Base-by-base conservation (phyloP, 2,797 vertebrate species). In the Eulemur coronatus region DNA sequence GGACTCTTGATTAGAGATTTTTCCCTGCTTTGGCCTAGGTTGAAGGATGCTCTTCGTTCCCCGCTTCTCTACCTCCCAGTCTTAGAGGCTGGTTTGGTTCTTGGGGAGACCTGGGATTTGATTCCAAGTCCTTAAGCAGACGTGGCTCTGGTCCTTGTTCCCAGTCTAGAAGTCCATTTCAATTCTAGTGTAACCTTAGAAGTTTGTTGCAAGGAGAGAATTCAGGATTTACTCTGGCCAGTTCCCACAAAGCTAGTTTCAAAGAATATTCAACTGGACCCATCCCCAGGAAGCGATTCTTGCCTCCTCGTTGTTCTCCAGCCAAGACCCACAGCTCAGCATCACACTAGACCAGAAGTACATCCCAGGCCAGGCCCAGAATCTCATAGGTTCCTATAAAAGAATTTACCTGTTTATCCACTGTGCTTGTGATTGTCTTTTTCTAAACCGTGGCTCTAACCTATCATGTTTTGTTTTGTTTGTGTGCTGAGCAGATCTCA, bases 401-500 rank as follows among this genome's bases (percentile, higher is more conserved):
- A 24, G 4, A 69, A 59, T 4, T 8, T 65, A 33, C 13, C 20
- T 26, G 15, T 57, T 26, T 46, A 43, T 76, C 35, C 38, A 5
- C 57, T 43, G 5, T 48, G n/a, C 43, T 61, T 4, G 13, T 48
- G 28, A 72, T 38, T 46, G 84, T 89, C 79, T 84, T 65, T 96
- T 96, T 85, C 38, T 81, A 67, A 93, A 87, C 18, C 11, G 1
- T 55, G 81, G 26, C 50, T 94, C 24, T 85, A 61, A 93, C 91
- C 80, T 84, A 73, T 82, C 30, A 28, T 57, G 30, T 85, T 87
- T 61, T 78, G 24, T 50, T 96, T 96, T 84, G 41, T 85, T 69
- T 88, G 50, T 93, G 67, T 38, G 63, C 48, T 88, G 84, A 94
- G 26, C 63, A 75, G 69, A 69, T 95, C 78, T 69, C 87, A 94